phyloP scores from a whole-genome alignment of 2,797 vertebrate genomes.

The Poecilia gillii region DNA sequence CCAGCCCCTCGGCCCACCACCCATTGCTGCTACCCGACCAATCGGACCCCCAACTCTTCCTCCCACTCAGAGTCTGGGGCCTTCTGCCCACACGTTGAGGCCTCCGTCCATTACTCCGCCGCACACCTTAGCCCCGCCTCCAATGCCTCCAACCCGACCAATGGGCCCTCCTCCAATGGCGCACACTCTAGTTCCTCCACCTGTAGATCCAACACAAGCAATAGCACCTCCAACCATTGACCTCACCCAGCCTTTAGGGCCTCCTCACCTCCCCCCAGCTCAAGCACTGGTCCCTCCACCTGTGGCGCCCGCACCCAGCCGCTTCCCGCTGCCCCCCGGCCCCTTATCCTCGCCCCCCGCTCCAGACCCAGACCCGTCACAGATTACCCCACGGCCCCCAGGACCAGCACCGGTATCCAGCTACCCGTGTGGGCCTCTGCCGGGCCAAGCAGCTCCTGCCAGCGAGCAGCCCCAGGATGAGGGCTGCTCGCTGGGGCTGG shows the following conservation, averaged over 20 bases:
- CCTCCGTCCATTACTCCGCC: slow-evolving; percentile 64
- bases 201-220: slow-evolving; percentile 63
- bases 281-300: slow-evolving; percentile 66
- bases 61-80: slow-evolving; percentile 58
- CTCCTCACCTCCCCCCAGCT: slow-evolving; percentile 56
- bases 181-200: slow-evolving; percentile 66
- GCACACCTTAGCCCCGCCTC: slow-evolving; percentile 67
- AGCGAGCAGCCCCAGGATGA: slow-evolving; percentile 85
- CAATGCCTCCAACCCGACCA: slow-evolving; percentile 59
- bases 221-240: slow-evolving; percentile 67
- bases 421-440: slow-evolving; percentile 54
- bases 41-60: slow-evolving; percentile 62
- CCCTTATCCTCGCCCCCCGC: slow-evolving; percentile 66
- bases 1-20: slow-evolving; percentile 66
- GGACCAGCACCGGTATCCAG: slow-evolving; percentile 42
- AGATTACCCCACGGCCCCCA: slow-evolving; percentile 64
- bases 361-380: slow-evolving; percentile 78
- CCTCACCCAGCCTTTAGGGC: slow-evolving; percentile 62
- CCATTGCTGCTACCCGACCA: slow-evolving; percentile 57
- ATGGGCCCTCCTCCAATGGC: slow-evolving; percentile 66
- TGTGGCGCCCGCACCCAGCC: slow-evolving; percentile 53
- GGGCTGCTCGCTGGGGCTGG: slow-evolving; percentile 77
- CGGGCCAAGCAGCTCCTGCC: slow-evolving; percentile 70
- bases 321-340: slow-evolving; percentile 71
- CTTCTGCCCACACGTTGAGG: slow-evolving; percentile 65